Base-by-base conservation (phyloP, 2,113 vertebrate species). In the Anoura caudifer region DNA sequence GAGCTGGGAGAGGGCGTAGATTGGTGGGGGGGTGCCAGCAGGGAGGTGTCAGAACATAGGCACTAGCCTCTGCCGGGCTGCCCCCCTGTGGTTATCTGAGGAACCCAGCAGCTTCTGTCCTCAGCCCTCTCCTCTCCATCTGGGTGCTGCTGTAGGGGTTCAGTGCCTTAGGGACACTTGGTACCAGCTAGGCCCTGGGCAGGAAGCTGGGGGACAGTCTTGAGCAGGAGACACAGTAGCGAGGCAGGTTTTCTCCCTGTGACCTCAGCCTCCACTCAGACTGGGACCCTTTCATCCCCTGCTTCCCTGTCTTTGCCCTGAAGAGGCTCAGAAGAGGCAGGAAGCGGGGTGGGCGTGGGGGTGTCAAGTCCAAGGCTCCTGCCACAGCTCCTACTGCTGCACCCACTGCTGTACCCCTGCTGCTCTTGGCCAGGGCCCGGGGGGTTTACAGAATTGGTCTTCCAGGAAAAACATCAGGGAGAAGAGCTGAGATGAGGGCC, bases 391-490 rank as follows among this genome's bases (percentile, higher is more conserved):
- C 45, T 3, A 56, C 54, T 22, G 19, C 52, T 19, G 54, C 54
- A 24, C 54, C 54, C 54, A n/a, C 65, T n/a, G n/a, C 65, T 70
- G 69, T 10, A 36, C 70, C 22, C 76, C 70, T 11, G 38, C 81
- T 59, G 67, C 96, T 80, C 90, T 28, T 9, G 4, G 93, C 86
- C 24, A 11, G 81, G 59, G 56, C 88, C 87, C 80, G 72, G 17
- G 61, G 85, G 69, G 56, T 52, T 26, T 38, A 52, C 50, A 69
- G 70, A 84, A 80, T 31, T 24, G 83, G 65, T 90, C 94, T 97
- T 92, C 91, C 93, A 97, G 91, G 76, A 94, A 87, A 90, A 96
- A 73, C 61, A 16, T 9, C 16, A 31, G 36, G 50, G 70, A 80
- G 67, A 67, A 73, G 81, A 2, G 5, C 6, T 4, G 76, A 31